A percentile compares a stretch with the other conserved stretches of the same genome.
phyloP scores from a whole-genome alignment of 1,140 invertebrate genomes.

The Caerostris extrusa region DNA sequence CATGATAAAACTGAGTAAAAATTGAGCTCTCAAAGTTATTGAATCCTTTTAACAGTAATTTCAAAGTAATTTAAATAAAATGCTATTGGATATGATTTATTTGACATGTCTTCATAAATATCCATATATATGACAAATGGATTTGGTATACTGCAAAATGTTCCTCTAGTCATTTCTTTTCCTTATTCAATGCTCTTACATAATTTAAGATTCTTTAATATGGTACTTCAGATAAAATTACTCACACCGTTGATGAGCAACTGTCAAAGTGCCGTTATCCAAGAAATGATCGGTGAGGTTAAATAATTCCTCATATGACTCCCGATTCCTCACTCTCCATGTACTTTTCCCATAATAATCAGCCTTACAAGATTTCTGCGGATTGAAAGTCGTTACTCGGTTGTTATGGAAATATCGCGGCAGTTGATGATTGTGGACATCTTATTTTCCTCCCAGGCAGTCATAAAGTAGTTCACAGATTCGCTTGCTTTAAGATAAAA shows the following conservation, averaged over 20 bases:
- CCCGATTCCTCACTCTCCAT: not conserved
- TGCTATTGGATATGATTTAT: too few species aligned
- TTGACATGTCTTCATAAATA: too few species aligned
- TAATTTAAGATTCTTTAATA: too few species aligned
- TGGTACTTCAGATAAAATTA: too few species aligned
- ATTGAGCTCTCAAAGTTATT: too few species aligned
- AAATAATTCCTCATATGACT: not conserved
- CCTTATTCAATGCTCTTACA: too few species aligned
- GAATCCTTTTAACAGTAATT: too few species aligned
- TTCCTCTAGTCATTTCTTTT: too few species aligned
- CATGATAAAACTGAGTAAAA: too few species aligned
- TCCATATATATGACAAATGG: too few species aligned
- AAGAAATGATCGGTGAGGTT: not conserved
- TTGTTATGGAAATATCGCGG: conserved; percentile 33
- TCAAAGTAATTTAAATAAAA: too few species aligned
- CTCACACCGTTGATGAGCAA: not conserved
- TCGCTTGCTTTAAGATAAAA: conserved; percentile 16
- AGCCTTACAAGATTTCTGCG: not conserved
- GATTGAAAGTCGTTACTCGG: conserved; percentile 33
- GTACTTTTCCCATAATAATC: conserved; percentile 24
- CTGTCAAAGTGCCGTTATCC: not conserved
- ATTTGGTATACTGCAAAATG: too few species aligned
- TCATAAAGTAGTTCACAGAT: conserved; percentile 10
- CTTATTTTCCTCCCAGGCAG: conserved; percentile 25
- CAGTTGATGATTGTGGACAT: conserved; percentile 33